Conservation (phyloP, 2,888 invertebrate species). For the Galeopsomyia nigrocyanea region DNA sequence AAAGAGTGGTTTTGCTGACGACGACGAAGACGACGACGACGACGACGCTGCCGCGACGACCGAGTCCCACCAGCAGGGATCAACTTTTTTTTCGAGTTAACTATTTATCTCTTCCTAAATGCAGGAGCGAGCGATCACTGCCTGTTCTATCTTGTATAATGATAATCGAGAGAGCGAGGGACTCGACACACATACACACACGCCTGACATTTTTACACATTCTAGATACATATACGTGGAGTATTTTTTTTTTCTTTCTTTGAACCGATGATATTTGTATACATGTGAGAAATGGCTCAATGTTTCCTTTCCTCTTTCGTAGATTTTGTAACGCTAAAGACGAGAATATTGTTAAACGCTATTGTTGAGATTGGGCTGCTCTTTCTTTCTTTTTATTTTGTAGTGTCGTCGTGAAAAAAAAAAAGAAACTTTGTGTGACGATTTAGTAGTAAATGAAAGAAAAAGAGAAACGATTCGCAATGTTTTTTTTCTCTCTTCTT, state of each 20-base stretch:
- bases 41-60: too few species aligned
- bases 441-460: background rate
- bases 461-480: slow-evolving; percentile 3
- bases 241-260: too few species aligned
- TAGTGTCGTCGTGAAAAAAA: slow-evolving; percentile 18
- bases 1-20: too few species aligned
- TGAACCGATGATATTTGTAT: too few species aligned
- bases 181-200: background rate
- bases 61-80: slow-evolving; percentile 27
- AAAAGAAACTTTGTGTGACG: slow-evolving; percentile 20
- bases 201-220: too few species aligned
- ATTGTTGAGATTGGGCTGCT: too few species aligned
- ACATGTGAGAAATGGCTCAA: too few species aligned
- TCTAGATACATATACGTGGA: too few species aligned
- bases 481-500: background rate
- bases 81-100: slow-evolving; percentile 42
- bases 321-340: too few species aligned
- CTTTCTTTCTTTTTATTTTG: slow-evolving; percentile 5
- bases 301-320: too few species aligned
- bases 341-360: too few species aligned
- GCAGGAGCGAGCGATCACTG: slow-evolving; percentile 32
- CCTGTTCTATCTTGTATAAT: slow-evolving; percentile 30
- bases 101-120: slow-evolving; percentile 37
- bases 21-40: too few species aligned
- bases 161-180: slow-evolving; percentile 3